Conservation (phyloP, 2,888 invertebrate genomes). For the Bellardia pandia region DNA sequence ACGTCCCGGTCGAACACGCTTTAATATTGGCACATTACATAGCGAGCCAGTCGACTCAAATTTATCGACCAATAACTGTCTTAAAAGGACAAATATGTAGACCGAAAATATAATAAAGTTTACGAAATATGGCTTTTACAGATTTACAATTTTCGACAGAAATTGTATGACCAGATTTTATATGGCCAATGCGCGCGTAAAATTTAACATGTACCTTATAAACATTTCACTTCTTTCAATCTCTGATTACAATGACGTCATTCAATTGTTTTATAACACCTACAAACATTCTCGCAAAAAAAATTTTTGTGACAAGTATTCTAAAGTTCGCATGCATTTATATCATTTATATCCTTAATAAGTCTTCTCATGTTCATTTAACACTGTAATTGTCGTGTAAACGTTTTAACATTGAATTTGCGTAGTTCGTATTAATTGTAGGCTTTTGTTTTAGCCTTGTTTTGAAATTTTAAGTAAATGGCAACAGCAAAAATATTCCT, state of each 20-base stretch:
- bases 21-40: no score
- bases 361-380: slow-evolving; percentile 25
- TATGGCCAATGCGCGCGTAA: background rate
- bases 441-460: slow-evolving; percentile 46
- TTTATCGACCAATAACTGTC: no score
- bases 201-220: background rate
- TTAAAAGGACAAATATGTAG: no score
- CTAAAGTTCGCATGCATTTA: slow-evolving; percentile 7
- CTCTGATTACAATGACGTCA: background rate
- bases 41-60: no score
- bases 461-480: slow-evolving; percentile 10
- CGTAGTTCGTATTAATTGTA: background rate
- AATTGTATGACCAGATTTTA: no score
- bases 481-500: background rate
- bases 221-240: background rate
- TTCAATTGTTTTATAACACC: slow-evolving; percentile 30
- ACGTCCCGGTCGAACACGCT: no score
- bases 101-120: no score
- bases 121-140: no score
- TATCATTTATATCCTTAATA: slow-evolving; percentile 44
- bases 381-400: slow-evolving; percentile 52
- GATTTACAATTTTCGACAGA: no score
- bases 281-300: background rate
- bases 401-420: slow-evolving; percentile 62
- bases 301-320: slow-evolving; percentile 20